Base-by-base conservation (phyloP, 2,797 vertebrate genomes). In the Euphonia xanthogaster region DNA sequence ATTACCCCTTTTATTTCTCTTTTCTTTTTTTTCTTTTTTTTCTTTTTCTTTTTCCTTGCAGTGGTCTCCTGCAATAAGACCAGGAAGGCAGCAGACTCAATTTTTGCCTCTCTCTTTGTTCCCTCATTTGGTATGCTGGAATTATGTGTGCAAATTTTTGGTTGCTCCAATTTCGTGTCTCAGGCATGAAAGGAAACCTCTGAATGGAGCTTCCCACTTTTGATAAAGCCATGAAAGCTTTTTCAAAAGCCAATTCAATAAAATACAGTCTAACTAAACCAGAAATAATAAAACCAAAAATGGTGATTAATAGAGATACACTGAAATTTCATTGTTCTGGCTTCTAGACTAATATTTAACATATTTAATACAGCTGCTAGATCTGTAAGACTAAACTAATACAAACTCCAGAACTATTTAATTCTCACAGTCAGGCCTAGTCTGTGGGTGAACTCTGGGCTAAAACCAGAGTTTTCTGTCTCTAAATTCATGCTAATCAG, bases 141-240 rank as follows among this genome's bases (percentile, higher is more conserved):
- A 95, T 94, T 95, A 94, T 28, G 25, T 19, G 45, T 73, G 92
- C 93, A 94, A 91, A 95, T 94, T 89, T 73, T 77, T 95, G 89
- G 83, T 88, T 94, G 74, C 85, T 94, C 81, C 68, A 75, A 65
- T 96, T 96, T 94, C 88, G 15, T 77, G 80, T 95, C 82, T 95
- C 58, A 13, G 47, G 72, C 88, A 72, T 90, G 88, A 97, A 97
- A 93, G 44, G 62, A 51, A 86, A 62, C 73, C 58, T 94, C 90
- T 92, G 90, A 95, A 87, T 78, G 63, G 88, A 91, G 90, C 74
- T 66, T 74, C 54, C 45, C 14, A 88, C 53, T 96, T 94, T 74
- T 75, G 53, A 77, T 86, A 92, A 92, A 96, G 60, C 68, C 80
- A 60, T 57, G 73, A 81, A 93, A 81, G 91, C 72, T 88, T 88